phyloP scores from a whole-genome alignment of 2,888 invertebrate genomes.

The Colostygia pectinataria region DNA sequence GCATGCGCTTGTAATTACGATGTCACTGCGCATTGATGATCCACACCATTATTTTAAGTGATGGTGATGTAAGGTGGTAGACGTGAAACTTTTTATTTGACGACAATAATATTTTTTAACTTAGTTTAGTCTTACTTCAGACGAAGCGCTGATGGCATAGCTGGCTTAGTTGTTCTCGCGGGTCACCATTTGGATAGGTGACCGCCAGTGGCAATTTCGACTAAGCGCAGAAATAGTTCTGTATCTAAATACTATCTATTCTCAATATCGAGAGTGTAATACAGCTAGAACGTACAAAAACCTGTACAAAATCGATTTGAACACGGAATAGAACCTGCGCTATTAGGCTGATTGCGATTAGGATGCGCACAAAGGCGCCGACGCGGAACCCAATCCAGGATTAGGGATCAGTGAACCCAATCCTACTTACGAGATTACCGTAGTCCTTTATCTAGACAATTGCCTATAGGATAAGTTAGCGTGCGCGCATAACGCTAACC shows the following conservation, averaged over 20 bases:
- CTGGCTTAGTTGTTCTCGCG: too few relatives aligned
- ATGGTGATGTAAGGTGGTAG: too few relatives aligned
- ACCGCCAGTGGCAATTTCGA: too few relatives aligned
- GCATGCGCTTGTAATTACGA: slow-evolving; percentile 13
- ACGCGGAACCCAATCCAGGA: slow-evolving; percentile 62
- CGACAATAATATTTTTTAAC: too few relatives aligned
- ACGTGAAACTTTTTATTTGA: too few relatives aligned
- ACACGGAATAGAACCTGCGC: slow-evolving; percentile 24
- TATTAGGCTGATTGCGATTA: slow-evolving; percentile 64
- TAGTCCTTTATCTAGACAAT: slow-evolving; percentile 4
- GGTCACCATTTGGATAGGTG: too few relatives aligned
- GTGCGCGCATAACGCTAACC: background rate
- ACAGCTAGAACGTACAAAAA: slow-evolving; percentile 1
- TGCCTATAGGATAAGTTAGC: background rate
- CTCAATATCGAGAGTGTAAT: background rate
- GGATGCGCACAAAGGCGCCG: slow-evolving; percentile 69
- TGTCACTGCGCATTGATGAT: slow-evolving; percentile 18
- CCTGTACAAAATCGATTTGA: slow-evolving; percentile 28
- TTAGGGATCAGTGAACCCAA: slow-evolving; percentile 27
- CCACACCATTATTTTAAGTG: slow-evolving; percentile 1
- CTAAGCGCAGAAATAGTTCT: too few relatives aligned
- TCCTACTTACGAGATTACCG: slow-evolving; percentile 15
- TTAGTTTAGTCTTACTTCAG: too few relatives aligned
- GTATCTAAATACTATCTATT: too few relatives aligned
- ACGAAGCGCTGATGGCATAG: too few relatives aligned